These are phyloP conservation scores for Candidula unifasciata DNA, from an alignment of 2,888 invertebrate species.

Conservation along the genomic window DNA sequence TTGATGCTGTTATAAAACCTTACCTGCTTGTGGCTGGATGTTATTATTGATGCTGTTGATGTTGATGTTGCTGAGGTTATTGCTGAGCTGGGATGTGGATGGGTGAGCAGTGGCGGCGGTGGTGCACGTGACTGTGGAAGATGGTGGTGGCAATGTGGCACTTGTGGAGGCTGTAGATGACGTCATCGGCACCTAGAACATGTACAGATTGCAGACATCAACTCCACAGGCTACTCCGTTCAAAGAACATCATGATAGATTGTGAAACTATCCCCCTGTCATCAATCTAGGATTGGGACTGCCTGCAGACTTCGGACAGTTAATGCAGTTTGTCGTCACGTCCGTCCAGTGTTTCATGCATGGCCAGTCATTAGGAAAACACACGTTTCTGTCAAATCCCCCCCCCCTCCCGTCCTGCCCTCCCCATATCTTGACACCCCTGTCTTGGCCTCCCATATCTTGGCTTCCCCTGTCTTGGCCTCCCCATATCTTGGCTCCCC, in stretches of 20 bases:
- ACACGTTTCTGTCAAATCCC: too few species aligned
- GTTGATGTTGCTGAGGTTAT: constrained; percentile 41
- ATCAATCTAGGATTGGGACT: too few species aligned
- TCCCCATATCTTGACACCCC: too few species aligned
- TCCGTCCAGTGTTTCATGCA: too few species aligned
- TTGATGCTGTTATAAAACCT: constrained; percentile 34
- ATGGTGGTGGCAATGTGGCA: not conserved
- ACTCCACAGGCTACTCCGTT: not conserved
- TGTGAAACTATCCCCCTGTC: not conserved
- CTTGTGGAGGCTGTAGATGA: constrained; percentile 19
- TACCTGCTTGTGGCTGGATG: constrained; percentile 27
- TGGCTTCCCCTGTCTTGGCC: too few species aligned
- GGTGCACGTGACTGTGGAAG: constrained; percentile 13
- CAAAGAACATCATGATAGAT: not conserved
- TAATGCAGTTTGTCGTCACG: too few species aligned
- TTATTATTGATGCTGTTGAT: constrained; percentile 40
- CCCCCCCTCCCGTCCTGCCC: too few species aligned
- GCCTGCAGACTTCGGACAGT: too few species aligned
- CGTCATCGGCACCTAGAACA: constrained; percentile 5
- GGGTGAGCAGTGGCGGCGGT: constrained; percentile 2
- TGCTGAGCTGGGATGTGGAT: constrained; percentile 34
- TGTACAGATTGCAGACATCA: not conserved
- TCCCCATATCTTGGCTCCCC: too few species aligned
- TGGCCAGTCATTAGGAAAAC: too few species aligned
- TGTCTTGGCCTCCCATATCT: too few species aligned